Percentiles rank a stretch among this genome's conserved stretches.
phyloP scores from a whole-genome alignment of 2,113 vertebrate species.

The Bos javanicus region DNA sequence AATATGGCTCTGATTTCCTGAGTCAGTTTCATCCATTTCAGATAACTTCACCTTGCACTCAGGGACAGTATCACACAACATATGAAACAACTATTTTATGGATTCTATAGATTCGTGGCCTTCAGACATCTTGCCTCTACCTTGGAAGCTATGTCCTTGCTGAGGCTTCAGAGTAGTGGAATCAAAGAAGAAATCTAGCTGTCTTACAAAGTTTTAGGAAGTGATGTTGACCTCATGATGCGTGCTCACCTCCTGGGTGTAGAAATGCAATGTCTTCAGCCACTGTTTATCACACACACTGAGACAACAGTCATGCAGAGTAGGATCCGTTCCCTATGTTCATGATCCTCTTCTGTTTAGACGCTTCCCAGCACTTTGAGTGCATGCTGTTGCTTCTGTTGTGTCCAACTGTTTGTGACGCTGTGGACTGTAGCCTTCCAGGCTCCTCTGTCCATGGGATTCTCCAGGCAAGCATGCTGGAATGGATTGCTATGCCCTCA shows the following conservation, averaged over 20 bases:
- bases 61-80: background rate
- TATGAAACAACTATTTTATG: background rate
- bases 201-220: background rate
- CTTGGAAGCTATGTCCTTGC: background rate
- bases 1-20: background rate
- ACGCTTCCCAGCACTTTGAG: rapidly evolving
- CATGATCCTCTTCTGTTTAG: background rate
- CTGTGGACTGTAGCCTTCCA: background rate
- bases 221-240: background rate
- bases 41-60: background rate
- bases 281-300: background rate
- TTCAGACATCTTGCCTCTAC: background rate
- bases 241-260: background rate
- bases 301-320: background rate
- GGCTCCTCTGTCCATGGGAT: background rate
- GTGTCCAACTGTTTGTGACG: background rate
- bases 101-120: background rate
- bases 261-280: background rate
- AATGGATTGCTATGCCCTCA: background rate
- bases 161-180: background rate
- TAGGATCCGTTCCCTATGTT: background rate
- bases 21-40: background rate
- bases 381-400: background rate
- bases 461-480: background rate
- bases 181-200: background rate